These are phyloP conservation scores for Gymnoscelis rufifasciata DNA, from an alignment of 2,888 invertebrate species.

Conservation along the genomic window DNA sequence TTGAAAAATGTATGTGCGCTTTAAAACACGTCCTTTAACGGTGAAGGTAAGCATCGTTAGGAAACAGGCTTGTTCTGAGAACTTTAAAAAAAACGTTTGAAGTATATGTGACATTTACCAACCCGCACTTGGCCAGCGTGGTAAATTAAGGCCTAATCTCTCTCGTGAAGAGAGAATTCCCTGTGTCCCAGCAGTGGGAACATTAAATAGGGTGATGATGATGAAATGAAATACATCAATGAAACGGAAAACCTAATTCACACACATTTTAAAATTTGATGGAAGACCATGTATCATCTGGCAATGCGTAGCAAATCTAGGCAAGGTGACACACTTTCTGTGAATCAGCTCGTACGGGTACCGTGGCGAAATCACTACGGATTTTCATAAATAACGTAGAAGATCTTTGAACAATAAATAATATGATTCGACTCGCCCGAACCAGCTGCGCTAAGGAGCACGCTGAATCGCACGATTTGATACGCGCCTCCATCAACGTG, in stretches of 20 bases:
- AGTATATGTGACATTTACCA: no score
- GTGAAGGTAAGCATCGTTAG: no score
- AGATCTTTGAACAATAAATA: slow-evolving; percentile 72
- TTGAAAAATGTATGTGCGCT: no score
- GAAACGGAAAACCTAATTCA: slow-evolving; percentile 33
- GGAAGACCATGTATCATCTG: slow-evolving; percentile 49
- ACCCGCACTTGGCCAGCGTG: no score
- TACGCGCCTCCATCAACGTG: slow-evolving; percentile 75
- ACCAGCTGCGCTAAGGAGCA: slow-evolving; percentile 76
- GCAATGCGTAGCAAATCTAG: slow-evolving; percentile 63
- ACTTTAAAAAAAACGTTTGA: no score
- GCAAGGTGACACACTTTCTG: slow-evolving; percentile 73
- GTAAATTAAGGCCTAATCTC: no score
- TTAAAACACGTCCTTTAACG: no score
- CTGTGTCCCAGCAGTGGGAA: no score
- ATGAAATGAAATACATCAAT: slow-evolving; percentile 34
- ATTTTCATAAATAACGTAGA: slow-evolving; percentile 73
- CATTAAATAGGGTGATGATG: no score
- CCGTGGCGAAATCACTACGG: slow-evolving; percentile 58
- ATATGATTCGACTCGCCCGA: slow-evolving; percentile 69
- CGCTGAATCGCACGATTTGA: slow-evolving; percentile 70
- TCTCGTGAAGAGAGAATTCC: no score
- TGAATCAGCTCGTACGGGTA: slow-evolving; percentile 44
- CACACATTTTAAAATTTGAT: slow-evolving; percentile 35
- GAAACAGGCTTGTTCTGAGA: no score